A percentile compares a stretch with the other conserved stretches of the same genome.
These are phyloP conservation scores for Drosophila affinis DNA, from an alignment of 2,888 invertebrate species.

Conservation along the genomic window DNA sequence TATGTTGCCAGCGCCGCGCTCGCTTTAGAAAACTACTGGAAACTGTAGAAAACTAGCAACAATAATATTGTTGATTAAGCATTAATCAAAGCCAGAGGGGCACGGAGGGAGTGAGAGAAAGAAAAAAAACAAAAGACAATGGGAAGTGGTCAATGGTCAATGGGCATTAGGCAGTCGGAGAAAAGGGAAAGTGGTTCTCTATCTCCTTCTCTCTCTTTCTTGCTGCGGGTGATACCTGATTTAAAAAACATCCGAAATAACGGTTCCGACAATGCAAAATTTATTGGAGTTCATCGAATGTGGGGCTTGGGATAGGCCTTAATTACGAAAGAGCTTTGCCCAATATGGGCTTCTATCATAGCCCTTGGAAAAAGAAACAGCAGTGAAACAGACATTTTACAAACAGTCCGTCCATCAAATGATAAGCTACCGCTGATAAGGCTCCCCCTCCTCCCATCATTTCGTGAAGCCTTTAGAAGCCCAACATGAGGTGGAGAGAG, in stretches of 20 bases:
- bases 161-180: slow-evolving; percentile 40
- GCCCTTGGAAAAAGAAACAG: slow-evolving; percentile 26
- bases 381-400: background rate
- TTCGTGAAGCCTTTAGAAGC: background rate
- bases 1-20: slow-evolving; percentile 18
- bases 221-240: background rate
- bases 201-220: background rate
- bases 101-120: slow-evolving; percentile 9
- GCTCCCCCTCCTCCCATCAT: slow-evolving; percentile 6
- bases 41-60: slow-evolving; percentile 73
- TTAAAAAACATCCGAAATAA: slow-evolving; percentile 4
- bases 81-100: slow-evolving; percentile 69
- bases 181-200: slow-evolving; percentile 70
- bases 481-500: background rate
- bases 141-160: slow-evolving; percentile 45
- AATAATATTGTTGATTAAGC: slow-evolving; percentile 78
- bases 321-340: slow-evolving; percentile 67
- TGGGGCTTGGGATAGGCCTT: slow-evolving; percentile 40
- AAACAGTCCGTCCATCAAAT: slow-evolving; percentile 50
- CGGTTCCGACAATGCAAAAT: slow-evolving; percentile 23
- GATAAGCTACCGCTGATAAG: slow-evolving; percentile 68
- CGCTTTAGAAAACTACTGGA: slow-evolving; percentile 38
- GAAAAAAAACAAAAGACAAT: slow-evolving; percentile 32
- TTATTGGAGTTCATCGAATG: slow-evolving; percentile 6
- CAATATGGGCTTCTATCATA: slow-evolving; percentile 67